These are phyloP conservation scores for Nematolebias whitei DNA, from an alignment of 2,113 vertebrate species.

Conservation along the genomic window DNA sequence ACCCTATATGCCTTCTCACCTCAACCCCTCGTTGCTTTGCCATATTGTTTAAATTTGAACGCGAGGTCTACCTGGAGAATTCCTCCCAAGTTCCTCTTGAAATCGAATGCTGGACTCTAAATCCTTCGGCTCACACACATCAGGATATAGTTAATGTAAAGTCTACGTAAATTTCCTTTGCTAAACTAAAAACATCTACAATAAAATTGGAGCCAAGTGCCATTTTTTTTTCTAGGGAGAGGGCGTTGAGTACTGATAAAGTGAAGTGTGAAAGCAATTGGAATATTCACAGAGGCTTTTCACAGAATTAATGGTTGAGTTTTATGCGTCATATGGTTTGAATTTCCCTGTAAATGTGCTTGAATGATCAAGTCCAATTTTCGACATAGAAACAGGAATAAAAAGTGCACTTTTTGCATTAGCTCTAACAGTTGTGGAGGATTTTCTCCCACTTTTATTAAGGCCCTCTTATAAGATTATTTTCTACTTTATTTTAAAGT, in stretches of 20 bases:
- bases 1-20: constrained; percentile 64
- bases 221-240: constrained; percentile 46
- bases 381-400: constrained; percentile 50
- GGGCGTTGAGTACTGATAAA: constrained; percentile 56
- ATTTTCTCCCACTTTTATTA: background rate
- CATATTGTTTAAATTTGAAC: constrained; percentile 79
- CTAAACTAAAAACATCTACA: constrained; percentile 79
- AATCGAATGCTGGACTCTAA: constrained; percentile 71
- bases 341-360: constrained; percentile 64
- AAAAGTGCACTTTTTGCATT: constrained; percentile 18
- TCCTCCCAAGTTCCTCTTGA: constrained; percentile 70
- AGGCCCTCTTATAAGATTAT: background rate
- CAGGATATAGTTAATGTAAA: constrained; percentile 79
- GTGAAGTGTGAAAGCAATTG: constrained; percentile 59
- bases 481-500: constrained; percentile 4
- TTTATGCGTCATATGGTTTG: constrained; percentile 68
- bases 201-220: constrained; percentile 69
- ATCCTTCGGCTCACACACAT: constrained; percentile 74
- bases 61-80: constrained; percentile 70
- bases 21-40: constrained; percentile 34
- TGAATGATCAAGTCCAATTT: constrained; percentile 44
- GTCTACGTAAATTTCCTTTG: constrained; percentile 81
- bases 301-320: constrained; percentile 54
- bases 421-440: constrained; percentile 4
- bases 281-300: constrained; percentile 57